Base-by-base conservation (phyloP, 2,888 invertebrate genomes). In the Abrostola triplasia region DNA sequence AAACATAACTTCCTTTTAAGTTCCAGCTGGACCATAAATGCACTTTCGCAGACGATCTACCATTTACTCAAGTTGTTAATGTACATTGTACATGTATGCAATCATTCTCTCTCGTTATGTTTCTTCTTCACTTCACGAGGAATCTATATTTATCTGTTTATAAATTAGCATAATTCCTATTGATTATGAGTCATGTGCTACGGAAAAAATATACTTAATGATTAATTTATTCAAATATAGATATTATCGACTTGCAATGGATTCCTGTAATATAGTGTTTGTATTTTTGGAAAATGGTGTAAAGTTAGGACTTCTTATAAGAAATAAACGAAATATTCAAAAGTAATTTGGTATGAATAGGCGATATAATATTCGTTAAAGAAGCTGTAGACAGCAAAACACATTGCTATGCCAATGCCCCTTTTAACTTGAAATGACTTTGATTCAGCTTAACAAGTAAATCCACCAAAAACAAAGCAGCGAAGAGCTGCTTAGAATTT, bases 381-480 rank as follows among this genome's bases (percentile, higher is more conserved):
- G 61, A 66, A 61, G 37, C 48, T 37, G 36, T 61, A 54, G 55
- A 36, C 11, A 64, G 41, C 36, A 52, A 67, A 70, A 73, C 42
- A 49, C 64, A 66, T 67, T 64, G 73, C 58, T 67, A 73, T 37
- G 42, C 61, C 51, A 65, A 54, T 64, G 54, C 24, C 44, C 60
- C 63, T 70, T 64, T 69, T 67, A 66, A 70, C 64, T 65, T 64
- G 55, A 67, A 76, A 67, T 56, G 63, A 67, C 64, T 64, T 75
- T 62, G 64, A 62, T 67, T 70, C 57, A 69, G 67, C 67, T 68
- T 73, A 72, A 64, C 51, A 47, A 65, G 70, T 68, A 73, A 78
- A 76, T 71, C 64, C 73, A 67, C 67, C 48, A 58, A 73, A 76
- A 71, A 76, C 66, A 71, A 73, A 78, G 65, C 71, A 73, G 63